A percentile compares a stretch with the other conserved stretches of the same genome.
phyloP scores from a whole-genome alignment of 2,113 vertebrate genomes.

The Serinus canaria region DNA sequence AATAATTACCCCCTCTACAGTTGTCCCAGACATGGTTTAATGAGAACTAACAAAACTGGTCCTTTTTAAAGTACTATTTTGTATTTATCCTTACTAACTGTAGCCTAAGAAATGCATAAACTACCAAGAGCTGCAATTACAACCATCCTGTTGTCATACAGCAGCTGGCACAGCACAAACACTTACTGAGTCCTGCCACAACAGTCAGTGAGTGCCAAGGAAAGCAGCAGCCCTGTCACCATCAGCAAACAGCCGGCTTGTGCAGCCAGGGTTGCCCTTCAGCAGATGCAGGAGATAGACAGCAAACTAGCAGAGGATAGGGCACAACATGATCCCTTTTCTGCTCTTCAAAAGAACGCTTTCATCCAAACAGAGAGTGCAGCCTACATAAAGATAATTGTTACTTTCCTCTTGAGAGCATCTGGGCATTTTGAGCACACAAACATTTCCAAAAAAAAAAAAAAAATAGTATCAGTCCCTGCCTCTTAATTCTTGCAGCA shows the following conservation, averaged over 20 bases:
- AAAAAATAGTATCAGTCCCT: background rate
- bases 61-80: background rate
- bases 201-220: background rate
- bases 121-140: background rate
- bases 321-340: background rate
- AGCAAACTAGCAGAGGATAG: background rate
- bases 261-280: background rate
- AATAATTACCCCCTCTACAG: background rate
- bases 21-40: background rate
- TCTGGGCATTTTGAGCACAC: background rate
- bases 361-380: background rate
- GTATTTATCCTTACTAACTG: background rate
- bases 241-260: background rate
- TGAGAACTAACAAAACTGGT: background rate
- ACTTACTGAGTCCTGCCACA: background rate
- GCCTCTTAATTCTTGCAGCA: background rate
- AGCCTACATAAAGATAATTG: background rate
- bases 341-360: constrained; percentile 10
- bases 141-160: background rate
- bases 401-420: constrained; percentile 1
- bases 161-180: constrained; percentile 44
- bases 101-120: background rate
- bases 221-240: background rate
- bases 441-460: background rate
- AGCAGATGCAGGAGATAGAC: background rate